Percentiles rank a stretch among this genome's conserved stretches.
These are phyloP conservation scores for Triplophysa rosa DNA, from an alignment of 2,113 vertebrate genomes.

Conservation along the genomic window DNA sequence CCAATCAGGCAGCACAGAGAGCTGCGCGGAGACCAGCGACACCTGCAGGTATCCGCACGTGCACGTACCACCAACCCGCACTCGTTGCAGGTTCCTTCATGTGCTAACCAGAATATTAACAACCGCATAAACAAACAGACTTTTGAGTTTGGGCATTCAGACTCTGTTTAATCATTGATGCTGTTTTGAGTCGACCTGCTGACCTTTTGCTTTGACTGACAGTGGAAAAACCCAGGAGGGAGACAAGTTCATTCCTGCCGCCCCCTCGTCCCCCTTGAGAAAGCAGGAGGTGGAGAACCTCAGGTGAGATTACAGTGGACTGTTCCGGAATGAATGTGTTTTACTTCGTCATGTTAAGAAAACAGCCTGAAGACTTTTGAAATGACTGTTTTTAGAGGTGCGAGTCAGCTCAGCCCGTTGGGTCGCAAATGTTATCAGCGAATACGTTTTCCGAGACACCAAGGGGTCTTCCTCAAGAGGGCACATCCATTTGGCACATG, in stretches of 20 bases:
- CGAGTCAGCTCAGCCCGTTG: neutral
- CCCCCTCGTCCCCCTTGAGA: slow-evolving; percentile 92
- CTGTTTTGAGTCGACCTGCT: neutral
- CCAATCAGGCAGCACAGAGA: slow-evolving; percentile 83
- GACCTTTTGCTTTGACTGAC: slow-evolving; percentile 64
- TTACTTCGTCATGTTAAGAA: neutral
- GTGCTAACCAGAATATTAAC: neutral
- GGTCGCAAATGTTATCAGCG: neutral
- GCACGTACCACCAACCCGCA: neutral
- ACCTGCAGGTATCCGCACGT: slow-evolving; percentile 81
- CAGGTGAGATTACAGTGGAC: slow-evolving; percentile 73
- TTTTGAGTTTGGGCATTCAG: neutral
- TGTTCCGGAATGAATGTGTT: neutral
- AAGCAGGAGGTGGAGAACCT: slow-evolving; percentile 97
- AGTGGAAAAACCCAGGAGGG: slow-evolving; percentile 93
- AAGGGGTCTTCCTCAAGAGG: neutral
- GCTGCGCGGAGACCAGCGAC: slow-evolving; percentile 88
- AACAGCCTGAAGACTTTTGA: neutral
- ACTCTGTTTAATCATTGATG: neutral
- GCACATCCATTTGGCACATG: neutral
- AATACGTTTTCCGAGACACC: neutral
- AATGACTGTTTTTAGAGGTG: neutral
- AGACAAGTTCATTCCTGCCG: slow-evolving; percentile 92
- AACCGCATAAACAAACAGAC: neutral
- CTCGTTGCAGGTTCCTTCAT: neutral